Conservation (phyloP, 37 sponge, comb jelly and placozoan species). For the Hormiphora californensis region DNA sequence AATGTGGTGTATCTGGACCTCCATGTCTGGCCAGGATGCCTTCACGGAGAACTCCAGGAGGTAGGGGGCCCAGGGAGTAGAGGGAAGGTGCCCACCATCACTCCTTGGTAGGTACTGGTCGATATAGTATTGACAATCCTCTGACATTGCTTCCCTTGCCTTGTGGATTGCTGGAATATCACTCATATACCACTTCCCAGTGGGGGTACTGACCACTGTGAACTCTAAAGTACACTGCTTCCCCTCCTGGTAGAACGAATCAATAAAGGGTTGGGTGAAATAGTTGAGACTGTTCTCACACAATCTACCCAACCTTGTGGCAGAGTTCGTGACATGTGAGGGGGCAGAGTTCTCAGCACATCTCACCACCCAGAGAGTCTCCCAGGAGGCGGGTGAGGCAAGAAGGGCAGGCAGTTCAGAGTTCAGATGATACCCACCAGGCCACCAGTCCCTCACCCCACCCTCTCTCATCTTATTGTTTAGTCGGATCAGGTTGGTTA, state of each 20-base stretch:
- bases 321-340: not conserved
- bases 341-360: constrained; percentile 6
- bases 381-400: constrained; percentile 38
- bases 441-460: not conserved
- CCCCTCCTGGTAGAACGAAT: not conserved
- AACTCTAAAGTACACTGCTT: constrained; percentile 11
- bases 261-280: constrained; percentile 10
- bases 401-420: constrained; percentile 12
- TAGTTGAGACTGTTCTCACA: constrained; percentile 48
- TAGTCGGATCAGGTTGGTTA: not conserved
- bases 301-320: not conserved
- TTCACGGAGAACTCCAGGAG: constrained; percentile 23
- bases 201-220: not conserved
- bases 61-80: not conserved
- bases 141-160: not conserved
- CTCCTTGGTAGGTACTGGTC: constrained; percentile 41
- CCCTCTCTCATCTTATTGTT: not conserved
- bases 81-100: constrained; percentile 32
- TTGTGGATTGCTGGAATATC: constrained; percentile 17
- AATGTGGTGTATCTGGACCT: constrained; percentile 20
- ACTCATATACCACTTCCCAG: not conserved
- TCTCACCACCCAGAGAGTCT: not conserved
- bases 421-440: constrained; percentile 44
- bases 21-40: not conserved
- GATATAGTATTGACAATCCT: not conserved